These are phyloP conservation scores for Heliconius ismenius DNA, from an alignment of 2,888 invertebrate species.

Conservation along the genomic window DNA sequence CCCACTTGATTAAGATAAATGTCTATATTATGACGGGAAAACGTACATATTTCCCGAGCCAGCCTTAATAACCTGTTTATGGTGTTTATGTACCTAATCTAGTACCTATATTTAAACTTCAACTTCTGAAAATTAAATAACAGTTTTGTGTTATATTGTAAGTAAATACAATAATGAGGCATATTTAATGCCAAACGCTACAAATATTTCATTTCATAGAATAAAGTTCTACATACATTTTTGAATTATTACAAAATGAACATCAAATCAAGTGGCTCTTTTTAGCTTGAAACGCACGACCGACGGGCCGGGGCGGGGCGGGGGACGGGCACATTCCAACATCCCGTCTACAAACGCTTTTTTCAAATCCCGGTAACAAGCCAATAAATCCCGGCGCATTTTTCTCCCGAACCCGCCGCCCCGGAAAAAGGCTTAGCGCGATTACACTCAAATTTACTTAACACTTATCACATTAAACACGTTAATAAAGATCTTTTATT, in stretches of 20 bases:
- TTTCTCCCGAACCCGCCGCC: constrained; percentile 61
- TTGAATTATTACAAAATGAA: constrained; percentile 70
- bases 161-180: neutral
- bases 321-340: constrained; percentile 64
- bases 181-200: neutral
- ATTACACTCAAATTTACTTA: constrained; percentile 83
- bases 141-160: neutral
- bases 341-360: constrained; percentile 67
- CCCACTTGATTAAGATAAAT: no score
- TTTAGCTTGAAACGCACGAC: constrained; percentile 67
- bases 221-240: constrained; percentile 54
- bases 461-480: constrained; percentile 76
- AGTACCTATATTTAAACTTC: no score
- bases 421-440: constrained; percentile 75
- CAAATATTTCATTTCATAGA: neutral
- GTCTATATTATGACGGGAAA: no score
- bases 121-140: no score
- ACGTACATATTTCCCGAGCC: no score
- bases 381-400: constrained; percentile 80
- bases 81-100: no score
- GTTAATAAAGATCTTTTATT: constrained; percentile 74
- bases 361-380: constrained; percentile 80
- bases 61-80: no score
- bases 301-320: constrained; percentile 44
- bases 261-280: constrained; percentile 61